Evolutionary conservation across 2,113 vertebrate species (phyloP), one percentile per base, ranked within the genome.

Genomic region (Lasiurus borealis): DNA sequence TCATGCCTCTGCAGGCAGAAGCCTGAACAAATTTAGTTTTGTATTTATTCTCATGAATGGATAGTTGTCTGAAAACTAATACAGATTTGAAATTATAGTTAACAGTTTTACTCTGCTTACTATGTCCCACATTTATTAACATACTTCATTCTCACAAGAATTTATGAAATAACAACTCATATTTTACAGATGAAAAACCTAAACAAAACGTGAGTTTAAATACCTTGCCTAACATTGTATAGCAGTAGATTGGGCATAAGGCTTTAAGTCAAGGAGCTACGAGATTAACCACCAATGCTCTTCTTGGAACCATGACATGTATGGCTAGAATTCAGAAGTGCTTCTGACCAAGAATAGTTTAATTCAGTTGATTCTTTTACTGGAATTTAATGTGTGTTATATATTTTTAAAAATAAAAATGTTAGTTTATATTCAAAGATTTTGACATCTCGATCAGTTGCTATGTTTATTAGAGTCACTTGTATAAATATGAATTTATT

Each of bases 121-220:
- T 64, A 29, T 6, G 14, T 81, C n/a, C 5, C 29, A 31, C 2
- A 59, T 36, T 5, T 59, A 40, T 36, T 34, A 66, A 64, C 14
- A 90, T 13, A 59, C 11, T 72, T 16, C 36, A 46, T 46, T 64
- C 1, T 85, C 54, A 34, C 27, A 44, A 86, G 7, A 66, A 44
- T 27, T 10, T 44, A 4, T 34, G 18, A 66, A 40, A 8, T 84
- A 91, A 64, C 2, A 9, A 25, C 9, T 57, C 27, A n/a, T 59
- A 84, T 73, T 96, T 82, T 57, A 93, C 0, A 91, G 16, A n/a
- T 80, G 8, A 75, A 87, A 87, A 94, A 36, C 1, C 34, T 73
- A 76, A 6, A 77, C 11, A 25, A 44, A 94, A 7, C 19, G 8
- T 50, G 31, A 81, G 5, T 46, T 76, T 44, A 81, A 46, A 23